phyloP scores from a whole-genome alignment of 2,113 vertebrate genomes.

The Sclerurus mexicanus region DNA sequence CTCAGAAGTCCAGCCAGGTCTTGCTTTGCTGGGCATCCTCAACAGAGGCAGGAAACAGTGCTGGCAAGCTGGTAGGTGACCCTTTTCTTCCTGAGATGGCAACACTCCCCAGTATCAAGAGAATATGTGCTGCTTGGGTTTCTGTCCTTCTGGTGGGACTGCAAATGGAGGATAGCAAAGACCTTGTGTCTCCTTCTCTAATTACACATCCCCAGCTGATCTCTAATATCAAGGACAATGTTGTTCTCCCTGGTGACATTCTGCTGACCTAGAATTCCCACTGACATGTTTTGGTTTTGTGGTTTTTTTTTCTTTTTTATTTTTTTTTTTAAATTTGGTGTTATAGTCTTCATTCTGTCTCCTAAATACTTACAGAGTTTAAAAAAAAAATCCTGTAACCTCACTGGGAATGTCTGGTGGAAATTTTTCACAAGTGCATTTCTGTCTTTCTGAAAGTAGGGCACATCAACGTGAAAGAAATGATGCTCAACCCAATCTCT shows the following conservation, averaged over 20 bases:
- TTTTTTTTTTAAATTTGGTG: not conserved
- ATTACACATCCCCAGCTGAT: not conserved
- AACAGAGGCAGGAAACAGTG: slow-evolving; percentile 28
- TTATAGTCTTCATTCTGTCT: slow-evolving; percentile 6
- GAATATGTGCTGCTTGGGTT: not conserved
- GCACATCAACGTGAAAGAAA: slow-evolving; percentile 8
- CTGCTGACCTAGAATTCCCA: not conserved
- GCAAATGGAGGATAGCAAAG: not conserved
- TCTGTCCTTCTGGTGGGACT: not conserved
- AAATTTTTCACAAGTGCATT: slow-evolving; percentile 25
- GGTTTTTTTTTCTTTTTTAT: not conserved
- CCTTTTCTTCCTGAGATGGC: slow-evolving; percentile 29
- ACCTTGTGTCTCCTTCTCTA: not conserved
- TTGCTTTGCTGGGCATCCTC: not conserved
- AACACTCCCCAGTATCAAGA: not conserved
- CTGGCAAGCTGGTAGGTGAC: slow-evolving; percentile 9
- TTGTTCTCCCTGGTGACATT: not conserved
- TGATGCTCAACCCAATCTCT: slow-evolving; percentile 34
- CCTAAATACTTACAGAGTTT: not conserved
- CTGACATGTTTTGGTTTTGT: not conserved
- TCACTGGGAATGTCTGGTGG: not conserved
- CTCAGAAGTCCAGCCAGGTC: slow-evolving; percentile 33
- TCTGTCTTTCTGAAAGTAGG: slow-evolving; percentile 42
- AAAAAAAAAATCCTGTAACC: not conserved
- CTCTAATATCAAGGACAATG: not conserved